Percentiles rank a stretch among this genome's conserved stretches.
These are phyloP conservation scores for Sesia apiformis DNA, from an alignment of 2,888 invertebrate species.

Conservation along the genomic window DNA sequence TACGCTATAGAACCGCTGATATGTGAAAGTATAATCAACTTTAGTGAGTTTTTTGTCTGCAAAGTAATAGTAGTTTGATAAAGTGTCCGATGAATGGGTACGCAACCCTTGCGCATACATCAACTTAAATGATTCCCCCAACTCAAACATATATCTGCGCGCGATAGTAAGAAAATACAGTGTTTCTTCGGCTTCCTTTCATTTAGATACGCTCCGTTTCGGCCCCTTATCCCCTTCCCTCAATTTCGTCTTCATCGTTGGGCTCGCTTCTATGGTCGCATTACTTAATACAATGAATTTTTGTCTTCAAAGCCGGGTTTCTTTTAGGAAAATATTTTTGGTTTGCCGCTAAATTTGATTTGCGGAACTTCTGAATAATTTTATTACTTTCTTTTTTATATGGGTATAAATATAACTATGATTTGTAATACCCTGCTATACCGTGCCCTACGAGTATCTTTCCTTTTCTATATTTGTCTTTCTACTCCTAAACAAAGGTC, in stretches of 20 bases:
- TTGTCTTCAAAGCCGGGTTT: slow-evolving; percentile 23
- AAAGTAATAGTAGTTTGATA: slow-evolving; percentile 8
- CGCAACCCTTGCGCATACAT: slow-evolving; percentile 30
- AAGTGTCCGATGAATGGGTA: slow-evolving; percentile 7
- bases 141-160: slow-evolving; percentile 27
- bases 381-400: too few relatives aligned
- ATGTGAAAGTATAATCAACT: not conserved
- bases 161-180: slow-evolving; percentile 36
- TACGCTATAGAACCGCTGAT: not conserved
- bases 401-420: too few relatives aligned
- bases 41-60: not conserved
- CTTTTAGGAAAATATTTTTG: not conserved
- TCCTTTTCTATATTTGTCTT: too few relatives aligned
- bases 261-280: slow-evolving; percentile 28
- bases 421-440: too few relatives aligned
- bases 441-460: too few relatives aligned
- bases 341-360: not conserved
- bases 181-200: slow-evolving; percentile 36
- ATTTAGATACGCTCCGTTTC: slow-evolving; percentile 39
- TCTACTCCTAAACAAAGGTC: too few relatives aligned
- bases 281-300: slow-evolving; percentile 47
- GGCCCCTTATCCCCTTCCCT: slow-evolving; percentile 34
- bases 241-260: slow-evolving; percentile 39
- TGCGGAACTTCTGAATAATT: too few relatives aligned
- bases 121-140: slow-evolving; percentile 33